These are phyloP conservation scores for Cantharis lateralis DNA, from an alignment of 2,888 invertebrate genomes.

Conservation along the genomic window DNA sequence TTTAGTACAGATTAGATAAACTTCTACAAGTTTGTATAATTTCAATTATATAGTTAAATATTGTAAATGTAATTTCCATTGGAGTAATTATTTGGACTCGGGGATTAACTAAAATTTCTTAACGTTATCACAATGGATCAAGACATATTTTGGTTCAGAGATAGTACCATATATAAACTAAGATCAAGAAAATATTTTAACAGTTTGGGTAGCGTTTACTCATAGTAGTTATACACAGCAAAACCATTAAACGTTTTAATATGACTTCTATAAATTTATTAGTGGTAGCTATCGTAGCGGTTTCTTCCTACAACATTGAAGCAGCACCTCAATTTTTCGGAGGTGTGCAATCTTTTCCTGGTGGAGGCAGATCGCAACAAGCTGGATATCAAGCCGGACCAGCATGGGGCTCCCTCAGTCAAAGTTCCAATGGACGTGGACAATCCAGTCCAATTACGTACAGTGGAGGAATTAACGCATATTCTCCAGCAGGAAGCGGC, in stretches of 20 bases:
- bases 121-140: too few relatives aligned
- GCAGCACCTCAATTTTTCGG: slow-evolving; percentile 18
- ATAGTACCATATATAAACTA: background rate
- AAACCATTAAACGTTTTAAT: background rate
- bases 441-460: slow-evolving; percentile 6
- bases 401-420: slow-evolving; percentile 24
- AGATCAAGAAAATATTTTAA: too few relatives aligned
- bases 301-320: background rate
- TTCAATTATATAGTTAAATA: too few relatives aligned
- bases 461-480: slow-evolving; percentile 1
- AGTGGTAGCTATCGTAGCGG: background rate
- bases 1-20: too few relatives aligned
- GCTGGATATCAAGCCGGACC: slow-evolving; percentile 22
- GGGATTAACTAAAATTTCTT: too few relatives aligned
- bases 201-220: too few relatives aligned
- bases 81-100: background rate
- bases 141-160: background rate
- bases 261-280: background rate
- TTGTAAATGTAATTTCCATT: too few relatives aligned
- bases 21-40: too few relatives aligned
- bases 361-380: slow-evolving; percentile 6
- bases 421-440: too few relatives aligned
- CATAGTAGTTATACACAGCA: too few relatives aligned
- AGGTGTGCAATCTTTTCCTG: slow-evolving; percentile 1
- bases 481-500: background rate